Conservation (phyloP, 64 coral and sea anemone genomes). For the Montipora foliosa region DNA sequence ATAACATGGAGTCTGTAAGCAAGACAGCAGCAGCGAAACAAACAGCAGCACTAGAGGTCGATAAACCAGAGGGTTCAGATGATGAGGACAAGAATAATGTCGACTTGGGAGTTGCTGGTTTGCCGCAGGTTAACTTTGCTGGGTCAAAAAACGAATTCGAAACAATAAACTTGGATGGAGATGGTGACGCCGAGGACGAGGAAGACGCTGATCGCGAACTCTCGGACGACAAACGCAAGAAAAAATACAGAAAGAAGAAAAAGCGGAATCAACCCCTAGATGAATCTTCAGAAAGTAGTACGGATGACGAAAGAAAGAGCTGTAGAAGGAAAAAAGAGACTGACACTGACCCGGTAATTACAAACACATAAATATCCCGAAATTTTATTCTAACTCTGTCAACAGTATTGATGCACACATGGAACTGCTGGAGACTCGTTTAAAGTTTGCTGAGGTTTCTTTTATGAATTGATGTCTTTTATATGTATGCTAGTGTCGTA, state of each 20-base stretch:
- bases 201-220: constrained; percentile 68
- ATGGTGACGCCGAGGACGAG: constrained; percentile 94
- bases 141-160: constrained; percentile 83
- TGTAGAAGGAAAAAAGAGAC: constrained; percentile 56
- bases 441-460: background rate
- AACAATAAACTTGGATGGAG: constrained; percentile 87
- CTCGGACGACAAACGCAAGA: constrained; percentile 76
- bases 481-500: background rate
- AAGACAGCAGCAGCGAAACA: constrained; percentile 19
- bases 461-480: background rate
- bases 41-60: constrained; percentile 30
- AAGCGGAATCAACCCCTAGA: constrained; percentile 73
- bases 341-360: constrained; percentile 88
- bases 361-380: constrained; percentile 7
- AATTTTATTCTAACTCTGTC: background rate
- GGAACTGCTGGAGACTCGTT: background rate
- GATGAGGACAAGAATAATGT: constrained; percentile 86
- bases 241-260: constrained; percentile 91
- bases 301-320: constrained; percentile 86
- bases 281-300: constrained; percentile 83
- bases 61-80: constrained; percentile 41
- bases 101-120: constrained; percentile 75
- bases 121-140: constrained; percentile 63
- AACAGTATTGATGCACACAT: background rate
- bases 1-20: constrained; percentile 79